Base-by-base conservation (phyloP, 2,888 invertebrate species). In the Protonemura montana region DNA sequence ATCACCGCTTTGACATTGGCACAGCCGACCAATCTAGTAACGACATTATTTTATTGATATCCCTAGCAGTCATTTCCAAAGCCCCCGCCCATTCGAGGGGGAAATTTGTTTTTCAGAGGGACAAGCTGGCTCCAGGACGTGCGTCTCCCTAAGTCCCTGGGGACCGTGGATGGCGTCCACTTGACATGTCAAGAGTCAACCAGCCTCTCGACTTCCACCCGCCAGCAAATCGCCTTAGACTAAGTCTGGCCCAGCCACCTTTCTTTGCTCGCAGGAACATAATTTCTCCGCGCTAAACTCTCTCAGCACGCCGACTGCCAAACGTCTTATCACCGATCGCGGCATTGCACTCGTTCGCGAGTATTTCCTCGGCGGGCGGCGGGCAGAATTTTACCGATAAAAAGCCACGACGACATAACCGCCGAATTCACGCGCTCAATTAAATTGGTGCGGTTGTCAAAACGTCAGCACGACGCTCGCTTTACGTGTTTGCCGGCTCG, bases 121-220 rank as follows among this genome's bases (percentile, higher is more conserved):
- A 41, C n/a, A n/a, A n/a, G n/a, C n/a, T n/a, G n/a, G 82, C 29
- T 29, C 82, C 29, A n/a, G 35, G 29, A 10, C n/a, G 16, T 30
- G 82, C 29, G 21, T 82, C 30, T 10, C 10, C n/a, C 10, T 30
- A 41, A 82, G 82, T 21, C 59, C 59, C 59, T 3, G 16, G 42
- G 82, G 35, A 16, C 41, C 35, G 42, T 42, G 42, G 35, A 42
- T 82, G 41, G 41, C 42, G 41, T 25, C 82, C 82, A 41, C 82
- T 82, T 82, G 35, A 82, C 82, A 82, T 82, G 26, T 82, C 28
- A 10, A 78, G 28, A 78, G 59, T 59, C 59, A 21, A 21, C n/a
- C n/a, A 21, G 35, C 5, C 35, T 35, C 10, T 13, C 59, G 16
- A 59, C 59, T 59, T 10, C 59, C 2, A 13, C 21, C 59, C 16